Conservation (phyloP, 2,797 vertebrate species). For the Pempheris klunzingeri region DNA sequence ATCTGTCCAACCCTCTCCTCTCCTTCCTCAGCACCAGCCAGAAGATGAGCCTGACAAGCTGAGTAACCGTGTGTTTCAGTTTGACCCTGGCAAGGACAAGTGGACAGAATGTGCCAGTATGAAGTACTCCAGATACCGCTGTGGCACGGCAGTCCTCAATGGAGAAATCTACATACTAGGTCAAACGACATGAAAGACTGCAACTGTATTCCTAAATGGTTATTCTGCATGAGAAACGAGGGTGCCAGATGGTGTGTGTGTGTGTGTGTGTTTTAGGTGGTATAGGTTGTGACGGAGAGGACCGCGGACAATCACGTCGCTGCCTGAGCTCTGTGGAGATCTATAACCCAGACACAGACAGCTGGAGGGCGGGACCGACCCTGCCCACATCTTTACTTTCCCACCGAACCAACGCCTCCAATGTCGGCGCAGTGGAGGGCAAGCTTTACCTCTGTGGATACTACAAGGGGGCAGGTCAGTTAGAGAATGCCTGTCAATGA, state of each 20-base stretch:
- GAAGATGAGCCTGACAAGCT: slow-evolving; percentile 93
- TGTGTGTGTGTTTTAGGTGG: slow-evolving; percentile 84
- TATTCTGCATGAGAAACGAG: not conserved
- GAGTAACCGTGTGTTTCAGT: slow-evolving; percentile 88
- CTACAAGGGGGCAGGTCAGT: slow-evolving; percentile 90
- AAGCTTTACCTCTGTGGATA: slow-evolving; percentile 93
- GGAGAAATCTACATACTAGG: slow-evolving; percentile 92
- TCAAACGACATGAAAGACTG: slow-evolving; percentile 76
- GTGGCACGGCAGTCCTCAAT: slow-evolving; percentile 87
- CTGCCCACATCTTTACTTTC: slow-evolving; percentile 89
- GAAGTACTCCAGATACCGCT: slow-evolving; percentile 92
- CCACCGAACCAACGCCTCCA: slow-evolving; percentile 87
- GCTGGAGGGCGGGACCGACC: slow-evolving; percentile 89
- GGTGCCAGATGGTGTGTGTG: not conserved
- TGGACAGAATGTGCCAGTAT: slow-evolving; percentile 88
- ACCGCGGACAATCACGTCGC: slow-evolving; percentile 89
- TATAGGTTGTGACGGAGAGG: slow-evolving; percentile 91
- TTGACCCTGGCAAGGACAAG: slow-evolving; percentile 88
- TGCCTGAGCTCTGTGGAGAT: slow-evolving; percentile 93
- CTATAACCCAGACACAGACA: slow-evolving; percentile 90
- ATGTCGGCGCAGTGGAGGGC: slow-evolving; percentile 84
- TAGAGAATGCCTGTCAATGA: slow-evolving; percentile 23
- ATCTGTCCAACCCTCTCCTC: not conserved
- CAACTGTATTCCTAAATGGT: not conserved
- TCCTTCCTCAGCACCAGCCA: slow-evolving; percentile 80